These are phyloP conservation scores for Boloria euphrosyne DNA, from an alignment of 2,888 invertebrate species.

Conservation along the genomic window DNA sequence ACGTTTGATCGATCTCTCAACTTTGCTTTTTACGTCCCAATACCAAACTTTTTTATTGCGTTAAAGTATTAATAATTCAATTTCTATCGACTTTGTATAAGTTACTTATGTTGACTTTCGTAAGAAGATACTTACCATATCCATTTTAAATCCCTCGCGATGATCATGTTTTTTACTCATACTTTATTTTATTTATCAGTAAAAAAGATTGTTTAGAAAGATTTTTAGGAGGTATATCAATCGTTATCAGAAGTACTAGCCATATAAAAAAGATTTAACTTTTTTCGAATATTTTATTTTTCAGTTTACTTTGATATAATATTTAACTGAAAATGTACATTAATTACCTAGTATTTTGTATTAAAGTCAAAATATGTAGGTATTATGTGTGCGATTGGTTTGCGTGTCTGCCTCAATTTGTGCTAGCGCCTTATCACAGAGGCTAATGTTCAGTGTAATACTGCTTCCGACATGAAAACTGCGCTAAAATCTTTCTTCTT, in stretches of 20 bases:
- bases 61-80: conserved; percentile 25
- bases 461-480: conserved; percentile 78
- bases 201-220: neutral
- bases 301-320: neutral
- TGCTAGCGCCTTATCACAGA: conserved; percentile 72
- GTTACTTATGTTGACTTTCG: conserved; percentile 14
- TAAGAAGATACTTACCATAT: conserved; percentile 19
- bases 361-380: conserved; percentile 40
- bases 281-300: conserved; percentile 4
- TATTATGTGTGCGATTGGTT: conserved; percentile 46
- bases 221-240: neutral
- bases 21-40: conserved; percentile 37
- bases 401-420: conserved; percentile 75
- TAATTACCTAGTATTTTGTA: conserved; percentile 1
- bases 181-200: neutral
- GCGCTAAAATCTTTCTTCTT: conserved; percentile 65
- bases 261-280: neutral
- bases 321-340: conserved; percentile 6
- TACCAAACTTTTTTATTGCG: conserved; percentile 32
- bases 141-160: conserved; percentile 11
- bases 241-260: neutral
- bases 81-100: conserved; percentile 20
- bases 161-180: neutral
- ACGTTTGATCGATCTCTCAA: conserved; percentile 40
- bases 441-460: conserved; percentile 78